These are phyloP conservation scores for Threskiornis aethiopicus DNA, from an alignment of 2,797 vertebrate species.

Conservation along the genomic window DNA sequence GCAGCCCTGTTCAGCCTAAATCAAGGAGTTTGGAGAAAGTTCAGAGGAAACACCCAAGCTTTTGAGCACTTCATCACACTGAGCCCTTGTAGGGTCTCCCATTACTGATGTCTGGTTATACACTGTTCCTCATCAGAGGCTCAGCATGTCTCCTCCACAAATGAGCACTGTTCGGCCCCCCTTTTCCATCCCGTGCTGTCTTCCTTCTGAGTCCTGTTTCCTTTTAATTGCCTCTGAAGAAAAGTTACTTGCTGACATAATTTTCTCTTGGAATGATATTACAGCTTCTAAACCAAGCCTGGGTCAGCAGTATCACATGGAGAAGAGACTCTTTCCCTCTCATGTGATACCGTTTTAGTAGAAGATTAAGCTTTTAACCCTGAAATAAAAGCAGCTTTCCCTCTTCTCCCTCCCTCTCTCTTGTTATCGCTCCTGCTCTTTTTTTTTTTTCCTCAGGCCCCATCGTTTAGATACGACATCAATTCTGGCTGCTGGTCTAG, in stretches of 20 bases:
- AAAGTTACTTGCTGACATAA: background rate
- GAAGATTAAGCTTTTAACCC: slow-evolving; percentile 54
- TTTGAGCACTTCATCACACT: slow-evolving; percentile 36
- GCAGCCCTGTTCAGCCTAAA: background rate
- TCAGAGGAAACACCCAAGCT: slow-evolving; percentile 46
- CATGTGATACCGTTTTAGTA: background rate
- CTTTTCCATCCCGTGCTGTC: background rate
- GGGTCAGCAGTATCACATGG: background rate
- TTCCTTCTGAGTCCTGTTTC: slow-evolving; percentile 4
- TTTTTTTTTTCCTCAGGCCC: background rate
- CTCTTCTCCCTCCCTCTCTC: background rate
- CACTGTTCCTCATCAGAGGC: slow-evolving; percentile 20
- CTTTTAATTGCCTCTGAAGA: slow-evolving; percentile 46
- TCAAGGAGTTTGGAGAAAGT: background rate
- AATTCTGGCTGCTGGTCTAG: slow-evolving; percentile 40
- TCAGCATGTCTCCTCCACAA: slow-evolving; percentile 6
- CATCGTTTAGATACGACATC: slow-evolving; percentile 27
- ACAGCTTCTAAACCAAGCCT: slow-evolving; percentile 47
- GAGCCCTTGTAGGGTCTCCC: background rate
- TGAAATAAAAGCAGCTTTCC: slow-evolving; percentile 49
- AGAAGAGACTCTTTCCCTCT: slow-evolving; percentile 13
- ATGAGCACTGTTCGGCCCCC: background rate
- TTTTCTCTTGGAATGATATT: slow-evolving; percentile 44
- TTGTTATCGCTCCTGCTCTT: background rate
- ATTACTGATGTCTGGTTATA: background rate